Evolutionary conservation across 2,888 invertebrate genomes (phyloP), one percentile per base, ranked within the genome.

Genomic region (Drosophila phalerata): DNA sequence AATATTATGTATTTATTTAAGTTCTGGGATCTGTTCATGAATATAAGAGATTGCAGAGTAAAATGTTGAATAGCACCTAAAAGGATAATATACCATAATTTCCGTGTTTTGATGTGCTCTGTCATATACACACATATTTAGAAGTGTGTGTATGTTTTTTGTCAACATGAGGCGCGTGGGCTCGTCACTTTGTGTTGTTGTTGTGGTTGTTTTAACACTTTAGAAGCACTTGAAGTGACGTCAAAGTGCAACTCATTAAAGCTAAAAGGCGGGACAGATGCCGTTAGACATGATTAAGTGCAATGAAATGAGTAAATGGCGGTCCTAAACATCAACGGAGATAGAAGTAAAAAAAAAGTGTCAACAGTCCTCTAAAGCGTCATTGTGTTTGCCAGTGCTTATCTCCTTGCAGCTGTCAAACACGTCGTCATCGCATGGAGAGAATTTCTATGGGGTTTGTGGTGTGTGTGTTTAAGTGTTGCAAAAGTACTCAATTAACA

Each of bases 201-300:
- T 85, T 77, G 73, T 85, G 74, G 73, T 87, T 74, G 69, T 57
- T 69, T 40, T 51, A 79, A 66, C 85, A 79, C 85, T 88, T 81
- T 63, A 57, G 71, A 52, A 63, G 51, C 67, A 67, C 79, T 87
- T 72, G 48, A 87, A 69, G 69, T 40, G 70, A 65, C 64, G 72
- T 74, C 80, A 88, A 89, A 85, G 89, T 89, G 89, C 83, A 89
- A 85, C 89, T 85, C 88, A 88, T 89, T 88, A 82, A 73, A 80
- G 72, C 60, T 71, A 32, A 79, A 55, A 51, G 73, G 40, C 37
- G 19, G 17, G 72, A 17, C 28, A 45, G 40, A 61, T 42, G 77
- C 69, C 85, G 67, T 70, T 65, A 87, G 71, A 79, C 77, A 85
- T 87, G 77, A 87, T 89, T 85, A 85, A 89, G 85, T 89, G 89